Evolutionary conservation across 1,140 invertebrate species (phyloP), one percentile per base, ranked within the genome.

Genomic region (Cydia pomonella): DNA sequence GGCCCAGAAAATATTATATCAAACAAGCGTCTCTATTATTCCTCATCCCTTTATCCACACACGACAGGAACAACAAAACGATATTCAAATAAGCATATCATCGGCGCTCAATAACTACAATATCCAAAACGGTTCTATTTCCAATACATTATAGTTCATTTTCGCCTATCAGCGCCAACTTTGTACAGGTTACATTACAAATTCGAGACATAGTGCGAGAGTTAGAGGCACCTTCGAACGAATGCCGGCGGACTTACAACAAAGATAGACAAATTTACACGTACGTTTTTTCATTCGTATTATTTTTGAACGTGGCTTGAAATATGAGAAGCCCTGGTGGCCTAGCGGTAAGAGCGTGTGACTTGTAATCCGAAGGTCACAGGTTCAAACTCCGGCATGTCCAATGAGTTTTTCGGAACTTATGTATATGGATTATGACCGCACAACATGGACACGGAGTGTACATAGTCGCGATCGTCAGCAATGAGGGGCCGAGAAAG

Each of bases 151-250:
- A 59, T 12, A 59, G 53, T 23, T 59, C 9, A 12, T 59, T 59
- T 23, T 59, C 21, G 0, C 21, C 6, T 59, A 59, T 59, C 53
- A 59, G 0, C 3, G 21, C 12, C 53, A 59, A 59, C 53, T 59
- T 59, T 59, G 53, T 59, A 7, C 18, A 59, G 53, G 21, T 7
- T 59, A 59, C 47, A 18, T 59, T 59, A 59, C 53, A 23, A 59
- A 59, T 59, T 59, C 53, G 53, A 59, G 18, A 59, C 53, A 59
- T 59, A 59, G 53, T 59, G 53, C 3, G 53, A 9, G 21, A 59
- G 53, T 59, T 59, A 59, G 47, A 50, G 47, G 53, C 53, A 59
- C 53, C 53, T 59, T 59, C 53, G 10, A 59, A 21, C 47, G 47
- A 5, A 59, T 59, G 53, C 53, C 53, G 18, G 18, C 53, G 9